Evolutionary conservation across 2,113 vertebrate genomes (phyloP).

Genomic region (Butorides virescens): DNA sequence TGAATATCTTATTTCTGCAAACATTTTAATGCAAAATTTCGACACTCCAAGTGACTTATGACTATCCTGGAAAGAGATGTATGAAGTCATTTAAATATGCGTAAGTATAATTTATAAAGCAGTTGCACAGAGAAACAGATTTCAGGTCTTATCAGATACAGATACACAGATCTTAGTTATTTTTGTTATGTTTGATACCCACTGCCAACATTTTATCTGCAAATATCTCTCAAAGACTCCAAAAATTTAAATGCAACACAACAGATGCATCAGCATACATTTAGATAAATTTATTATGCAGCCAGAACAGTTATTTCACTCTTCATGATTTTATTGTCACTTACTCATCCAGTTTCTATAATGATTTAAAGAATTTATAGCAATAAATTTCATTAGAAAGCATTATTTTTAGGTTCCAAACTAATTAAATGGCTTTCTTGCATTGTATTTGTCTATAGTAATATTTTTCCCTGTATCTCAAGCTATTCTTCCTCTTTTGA

Average conservation of each 20-base stretch:
- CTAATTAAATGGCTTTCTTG: not conserved
- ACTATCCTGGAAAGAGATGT: not conserved
- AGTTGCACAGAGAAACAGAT: not conserved
- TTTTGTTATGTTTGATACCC: not conserved
- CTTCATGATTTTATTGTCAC: not conserved
- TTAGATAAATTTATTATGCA: not conserved
- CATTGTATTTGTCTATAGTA: not conserved
- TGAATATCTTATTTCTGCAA: not conserved
- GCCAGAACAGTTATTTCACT: not conserved
- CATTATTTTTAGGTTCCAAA: not conserved
- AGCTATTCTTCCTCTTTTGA: not conserved
- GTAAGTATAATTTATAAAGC: not conserved
- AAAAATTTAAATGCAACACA: not conserved
- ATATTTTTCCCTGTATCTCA: not conserved
- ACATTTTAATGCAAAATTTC: not conserved
- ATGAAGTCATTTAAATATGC: not conserved
- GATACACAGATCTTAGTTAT: not conserved
- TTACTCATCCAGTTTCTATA: not conserved
- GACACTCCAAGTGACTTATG: not conserved
- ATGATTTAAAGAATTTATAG: not conserved
- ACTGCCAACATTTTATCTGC: not conserved
- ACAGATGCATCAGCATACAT: constrained; percentile 8
- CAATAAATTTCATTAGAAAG: not conserved
- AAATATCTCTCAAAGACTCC: not conserved
- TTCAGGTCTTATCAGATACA: not conserved